Conservation (phyloP, 2,888 invertebrate species). For the Agrochola lota region DNA sequence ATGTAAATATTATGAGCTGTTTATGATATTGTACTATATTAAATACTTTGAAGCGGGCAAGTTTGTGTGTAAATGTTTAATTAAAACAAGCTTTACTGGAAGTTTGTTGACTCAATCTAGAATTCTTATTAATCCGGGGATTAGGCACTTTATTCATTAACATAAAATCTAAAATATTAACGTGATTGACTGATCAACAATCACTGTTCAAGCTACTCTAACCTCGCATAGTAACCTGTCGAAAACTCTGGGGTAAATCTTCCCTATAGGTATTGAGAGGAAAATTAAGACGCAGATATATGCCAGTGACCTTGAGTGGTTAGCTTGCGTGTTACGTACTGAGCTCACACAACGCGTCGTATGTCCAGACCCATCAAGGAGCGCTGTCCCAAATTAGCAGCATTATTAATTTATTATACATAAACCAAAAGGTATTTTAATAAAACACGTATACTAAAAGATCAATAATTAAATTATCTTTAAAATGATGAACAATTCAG, state of each 20-base stretch:
- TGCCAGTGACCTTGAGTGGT: too few relatives aligned
- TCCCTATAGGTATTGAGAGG: neutral
- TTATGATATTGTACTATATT: conserved; percentile 45
- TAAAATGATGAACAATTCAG: too few relatives aligned
- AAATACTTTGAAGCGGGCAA: conserved; percentile 21
- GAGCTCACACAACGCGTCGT: too few relatives aligned
- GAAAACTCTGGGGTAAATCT: neutral
- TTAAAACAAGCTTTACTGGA: conserved; percentile 26
- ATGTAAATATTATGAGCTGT: conserved; percentile 56
- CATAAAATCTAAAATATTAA: conserved; percentile 16
- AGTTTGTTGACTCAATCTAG: conserved; percentile 29
- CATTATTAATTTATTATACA: too few relatives aligned
- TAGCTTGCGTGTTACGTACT: too few relatives aligned
- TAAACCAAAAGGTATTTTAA: too few relatives aligned
- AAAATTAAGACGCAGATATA: too few relatives aligned
- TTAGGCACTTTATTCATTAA: neutral
- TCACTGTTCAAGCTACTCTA: neutral
- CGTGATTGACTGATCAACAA: conserved; percentile 22
- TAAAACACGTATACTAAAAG: too few relatives aligned
- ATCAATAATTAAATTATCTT: too few relatives aligned
- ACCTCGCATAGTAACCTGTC: neutral
- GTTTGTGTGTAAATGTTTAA: conserved; percentile 45
- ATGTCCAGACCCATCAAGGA: too few relatives aligned
- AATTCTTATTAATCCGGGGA: conserved; percentile 9
- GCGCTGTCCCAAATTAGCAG: too few relatives aligned